Conservation (phyloP, 1,140 invertebrate species). For the Harpegnathos saltator region DNA sequence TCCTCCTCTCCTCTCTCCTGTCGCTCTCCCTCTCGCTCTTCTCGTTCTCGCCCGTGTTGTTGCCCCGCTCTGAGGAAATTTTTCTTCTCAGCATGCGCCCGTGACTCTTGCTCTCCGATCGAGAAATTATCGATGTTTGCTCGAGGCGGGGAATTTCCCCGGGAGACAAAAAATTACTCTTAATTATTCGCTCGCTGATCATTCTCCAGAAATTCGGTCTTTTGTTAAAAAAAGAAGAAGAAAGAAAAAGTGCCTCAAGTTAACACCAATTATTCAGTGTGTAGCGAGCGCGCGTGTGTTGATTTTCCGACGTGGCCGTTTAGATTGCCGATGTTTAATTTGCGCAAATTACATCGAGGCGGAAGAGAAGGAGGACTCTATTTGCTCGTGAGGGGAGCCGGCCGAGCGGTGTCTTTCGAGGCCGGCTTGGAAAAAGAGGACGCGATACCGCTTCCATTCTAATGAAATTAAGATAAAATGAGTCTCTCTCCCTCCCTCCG, state of each 20-base stretch:
- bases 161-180: too few relatives aligned
- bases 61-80: too few relatives aligned
- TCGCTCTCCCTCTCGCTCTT: too few relatives aligned
- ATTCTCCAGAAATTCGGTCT: neutral
- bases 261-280: neutral
- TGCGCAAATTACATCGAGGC: neutral
- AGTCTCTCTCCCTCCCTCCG: neutral
- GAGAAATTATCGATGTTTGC: too few relatives aligned
- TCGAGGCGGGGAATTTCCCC: too few relatives aligned
- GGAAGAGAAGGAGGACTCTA: neutral
- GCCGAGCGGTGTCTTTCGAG: neutral
- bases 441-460: neutral
- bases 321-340: neutral
- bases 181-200: neutral
- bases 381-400: neutral
- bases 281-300: neutral
- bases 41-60: too few relatives aligned
- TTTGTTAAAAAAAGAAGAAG: too few relatives aligned
- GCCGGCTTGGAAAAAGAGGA: neutral
- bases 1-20: too few relatives aligned
- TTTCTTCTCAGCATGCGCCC: too few relatives aligned
- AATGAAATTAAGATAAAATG: constrained; percentile 31
- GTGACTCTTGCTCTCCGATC: too few relatives aligned
- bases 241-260: neutral
- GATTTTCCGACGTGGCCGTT: neutral